Percentiles rank a stretch among this genome's conserved stretches.
These are phyloP conservation scores for Blastobasis lacticolella DNA, from an alignment of 2,888 invertebrate species.

Conservation along the genomic window DNA sequence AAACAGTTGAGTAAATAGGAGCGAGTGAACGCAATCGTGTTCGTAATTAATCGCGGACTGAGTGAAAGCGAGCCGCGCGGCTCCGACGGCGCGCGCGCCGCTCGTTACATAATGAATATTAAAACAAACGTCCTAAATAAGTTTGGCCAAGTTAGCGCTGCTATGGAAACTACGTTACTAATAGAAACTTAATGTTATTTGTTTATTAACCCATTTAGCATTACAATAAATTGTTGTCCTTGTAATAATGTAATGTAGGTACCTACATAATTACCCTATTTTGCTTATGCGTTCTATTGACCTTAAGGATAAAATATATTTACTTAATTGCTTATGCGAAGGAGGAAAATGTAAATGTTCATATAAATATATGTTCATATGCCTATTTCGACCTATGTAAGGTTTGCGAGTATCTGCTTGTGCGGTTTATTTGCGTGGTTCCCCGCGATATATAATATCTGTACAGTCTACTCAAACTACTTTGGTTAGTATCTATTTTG, in stretches of 20 bases:
- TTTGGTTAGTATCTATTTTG: too few species aligned
- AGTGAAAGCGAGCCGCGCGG: slow-evolving; percentile 64
- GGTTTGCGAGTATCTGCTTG: too few species aligned
- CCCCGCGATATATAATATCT: too few species aligned
- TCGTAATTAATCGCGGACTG: slow-evolving; percentile 61
- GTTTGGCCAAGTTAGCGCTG: slow-evolving; percentile 22
- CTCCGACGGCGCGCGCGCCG: slow-evolving; percentile 24
- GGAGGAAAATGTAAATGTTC: not conserved
- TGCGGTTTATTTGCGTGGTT: too few species aligned
- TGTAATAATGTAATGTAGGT: slow-evolving; percentile 22
- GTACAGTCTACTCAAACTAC: too few species aligned
- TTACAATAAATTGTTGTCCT: slow-evolving; percentile 23
- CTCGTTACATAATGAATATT: slow-evolving; percentile 70
- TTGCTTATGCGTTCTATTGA: not conserved
- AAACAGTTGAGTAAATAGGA: slow-evolving; percentile 70
- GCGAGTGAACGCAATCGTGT: slow-evolving; percentile 58
- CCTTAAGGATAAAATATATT: not conserved
- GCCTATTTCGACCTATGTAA: too few species aligned
- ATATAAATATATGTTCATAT: too few species aligned
- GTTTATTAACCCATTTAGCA: slow-evolving; percentile 28
- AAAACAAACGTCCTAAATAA: slow-evolving; percentile 58
- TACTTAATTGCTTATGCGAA: slow-evolving; percentile 8
- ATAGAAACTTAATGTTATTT: too few species aligned
- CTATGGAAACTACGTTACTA: too few species aligned
- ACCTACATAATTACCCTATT: slow-evolving; percentile 21